A percentile compares a stretch with the other conserved stretches of the same genome.
Evolutionary conservation across 1,140 invertebrate species (phyloP).

Genomic region (Tribolium madens): DNA sequence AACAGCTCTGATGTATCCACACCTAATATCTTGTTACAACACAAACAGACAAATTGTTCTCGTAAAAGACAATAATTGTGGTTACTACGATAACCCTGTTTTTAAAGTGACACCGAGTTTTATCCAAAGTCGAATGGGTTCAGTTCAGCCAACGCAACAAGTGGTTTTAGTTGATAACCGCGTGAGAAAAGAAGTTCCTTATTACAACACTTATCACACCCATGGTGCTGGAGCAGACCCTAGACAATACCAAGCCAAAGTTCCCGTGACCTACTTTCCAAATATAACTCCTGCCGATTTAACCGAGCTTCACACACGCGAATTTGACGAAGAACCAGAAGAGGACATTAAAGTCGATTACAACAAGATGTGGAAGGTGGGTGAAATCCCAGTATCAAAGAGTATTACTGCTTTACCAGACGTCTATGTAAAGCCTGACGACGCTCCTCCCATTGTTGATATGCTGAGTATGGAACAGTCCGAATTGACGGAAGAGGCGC

Average conservation of each 20-base stretch:
- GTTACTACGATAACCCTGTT: slow-evolving; percentile 2
- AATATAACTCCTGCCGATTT: neutral
- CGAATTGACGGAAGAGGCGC: slow-evolving; percentile 35
- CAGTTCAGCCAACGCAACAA: neutral
- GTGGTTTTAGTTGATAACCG: slow-evolving; percentile 11
- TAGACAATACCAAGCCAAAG: neutral
- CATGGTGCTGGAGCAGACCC: neutral
- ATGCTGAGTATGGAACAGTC: slow-evolving; percentile 23
- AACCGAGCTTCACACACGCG: neutral
- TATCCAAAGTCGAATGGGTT: neutral
- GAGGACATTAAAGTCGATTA: slow-evolving; percentile 13
- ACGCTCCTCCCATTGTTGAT: slow-evolving; percentile 37
- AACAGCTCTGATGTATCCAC: slow-evolving; percentile 2
- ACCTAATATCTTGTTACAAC: slow-evolving; percentile 3
- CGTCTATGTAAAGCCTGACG: slow-evolving; percentile 26
- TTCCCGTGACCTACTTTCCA: neutral
- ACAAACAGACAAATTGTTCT: slow-evolving; percentile 6
- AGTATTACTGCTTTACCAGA: neutral
- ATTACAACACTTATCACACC: slow-evolving; percentile 2
- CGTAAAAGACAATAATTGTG: neutral
- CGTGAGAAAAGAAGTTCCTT: neutral
- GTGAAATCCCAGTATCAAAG: neutral
- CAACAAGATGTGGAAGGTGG: slow-evolving; percentile 17
- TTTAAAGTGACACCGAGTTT: slow-evolving; percentile 1
- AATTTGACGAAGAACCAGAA: neutral